Evolutionary conservation across 1,140 invertebrate species (phyloP), one percentile per base, ranked within the genome.

Genomic region (Anadara kagoshimensis): DNA sequence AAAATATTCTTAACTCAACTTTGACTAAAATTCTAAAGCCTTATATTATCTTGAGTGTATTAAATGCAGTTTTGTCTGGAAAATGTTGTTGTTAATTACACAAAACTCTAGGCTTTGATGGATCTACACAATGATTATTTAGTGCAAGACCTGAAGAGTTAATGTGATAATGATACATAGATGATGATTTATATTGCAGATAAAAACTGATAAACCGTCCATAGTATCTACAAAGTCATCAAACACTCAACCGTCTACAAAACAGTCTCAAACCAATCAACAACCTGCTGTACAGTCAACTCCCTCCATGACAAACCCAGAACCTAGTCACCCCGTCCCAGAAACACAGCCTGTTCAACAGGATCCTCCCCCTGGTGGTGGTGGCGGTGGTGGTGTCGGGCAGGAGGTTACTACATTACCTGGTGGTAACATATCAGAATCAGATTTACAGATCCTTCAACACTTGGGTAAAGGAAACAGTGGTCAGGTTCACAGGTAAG

Each of bases 401-500:
- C 22, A 26, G 18, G 69, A 62, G 41, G 73, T 82, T 7, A 62
- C 73, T 26, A 61, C 78, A 45, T 79, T 36, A 36, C 29, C 29
- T 36, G 29, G 29, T 36, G 29, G 29, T 36, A 36, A 36, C 51
- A 81, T 84, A n/a, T 66, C 65, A 41, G 79, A 81, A 54, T 78
- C 75, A 14, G 84, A 89, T 62, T 62, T 89, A 24, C 73, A 87
- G 16, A 59, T 78, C 41, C 22, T 88, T 43, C 79, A 83, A 47
- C 41, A 83, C 2, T 44, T 89, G n/a, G 86, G 85, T 5, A 74
- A 83, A 41, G 88, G 88, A 16, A 85, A 86, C 67, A 87, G 87
- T 66, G 88, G 88, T 14, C 86, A 80, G 51, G 88, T 89, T 24
- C 86, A 85, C 74, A 87, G 75, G 85, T 87, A 59, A 45, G 67